Evolutionary conservation across 2,113 vertebrate genomes (phyloP).

Genomic region (Furnarius figulus): DNA sequence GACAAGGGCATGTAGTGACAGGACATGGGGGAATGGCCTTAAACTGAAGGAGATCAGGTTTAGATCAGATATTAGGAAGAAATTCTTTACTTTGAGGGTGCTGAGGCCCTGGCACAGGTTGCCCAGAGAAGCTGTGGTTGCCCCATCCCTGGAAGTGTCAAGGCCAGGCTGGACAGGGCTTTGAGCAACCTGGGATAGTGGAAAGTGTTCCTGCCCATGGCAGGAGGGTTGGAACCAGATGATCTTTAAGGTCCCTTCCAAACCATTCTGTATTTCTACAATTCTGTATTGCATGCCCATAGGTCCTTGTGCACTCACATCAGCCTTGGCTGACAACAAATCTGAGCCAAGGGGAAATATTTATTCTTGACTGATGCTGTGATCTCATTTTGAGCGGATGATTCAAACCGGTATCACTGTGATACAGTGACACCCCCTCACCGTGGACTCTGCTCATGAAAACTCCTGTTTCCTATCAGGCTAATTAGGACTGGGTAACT

Average conservation of each 20-base stretch:
- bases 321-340: neutral
- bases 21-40: neutral
- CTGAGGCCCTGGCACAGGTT: neutral
- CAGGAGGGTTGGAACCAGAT: neutral
- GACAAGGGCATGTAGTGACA: neutral
- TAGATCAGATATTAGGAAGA: neutral
- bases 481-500: neutral
- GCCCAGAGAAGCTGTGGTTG: neutral
- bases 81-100: neutral
- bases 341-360: neutral
- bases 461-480: neutral
- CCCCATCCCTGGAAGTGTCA: neutral
- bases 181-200: neutral
- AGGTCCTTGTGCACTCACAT: rapidly evolving
- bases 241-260: neutral
- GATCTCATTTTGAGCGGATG: rapidly evolving
- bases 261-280: neutral
- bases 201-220: neutral
- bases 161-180: neutral
- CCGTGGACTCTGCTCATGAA: neutral
- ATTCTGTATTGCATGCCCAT: rapidly evolving
- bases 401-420: neutral
- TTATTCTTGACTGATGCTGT: neutral
- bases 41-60: neutral
- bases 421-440: neutral